Evolutionary conservation across 2,888 invertebrate genomes (phyloP).

Genomic region (Nesidiocoris tenuis): DNA sequence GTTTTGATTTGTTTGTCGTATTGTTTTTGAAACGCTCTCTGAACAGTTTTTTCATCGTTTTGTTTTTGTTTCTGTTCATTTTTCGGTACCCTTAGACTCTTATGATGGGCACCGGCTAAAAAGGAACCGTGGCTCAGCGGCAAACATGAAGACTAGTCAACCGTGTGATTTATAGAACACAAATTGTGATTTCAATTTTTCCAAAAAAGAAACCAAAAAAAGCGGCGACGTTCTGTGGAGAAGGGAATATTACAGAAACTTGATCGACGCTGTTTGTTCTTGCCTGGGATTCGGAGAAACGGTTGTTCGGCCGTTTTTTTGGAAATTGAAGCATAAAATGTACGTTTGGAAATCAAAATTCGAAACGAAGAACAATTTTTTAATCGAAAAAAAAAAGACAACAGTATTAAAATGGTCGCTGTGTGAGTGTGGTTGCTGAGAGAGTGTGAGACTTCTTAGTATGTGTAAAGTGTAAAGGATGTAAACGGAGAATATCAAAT

Average conservation of each 20-base stretch:
- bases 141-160: constrained; percentile 6
- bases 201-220: no score
- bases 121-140: constrained; percentile 26
- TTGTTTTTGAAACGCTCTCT: constrained; percentile 12
- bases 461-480: constrained; percentile 18
- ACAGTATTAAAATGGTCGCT: constrained; percentile 31
- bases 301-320: no score
- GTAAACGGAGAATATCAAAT: constrained; percentile 28
- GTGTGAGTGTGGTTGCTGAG: constrained; percentile 36
- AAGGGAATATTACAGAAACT: background rate
- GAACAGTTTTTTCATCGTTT: constrained; percentile 36
- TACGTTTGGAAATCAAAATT: background rate
- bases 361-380: background rate
- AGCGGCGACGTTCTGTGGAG: background rate
- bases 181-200: background rate
- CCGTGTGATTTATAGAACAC: background rate
- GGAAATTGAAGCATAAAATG: no score
- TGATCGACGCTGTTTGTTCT: background rate
- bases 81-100: constrained; percentile 48
- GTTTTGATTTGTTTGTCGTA: constrained; percentile 1
- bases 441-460: constrained; percentile 23
- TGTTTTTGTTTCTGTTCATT: constrained; percentile 45
- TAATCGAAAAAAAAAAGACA: background rate
- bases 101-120: constrained; percentile 50
- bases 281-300: no score